Percentiles rank a stretch among this genome's conserved stretches.
phyloP scores from a whole-genome alignment of 2,888 invertebrate genomes.

The Aphidius colemani region DNA sequence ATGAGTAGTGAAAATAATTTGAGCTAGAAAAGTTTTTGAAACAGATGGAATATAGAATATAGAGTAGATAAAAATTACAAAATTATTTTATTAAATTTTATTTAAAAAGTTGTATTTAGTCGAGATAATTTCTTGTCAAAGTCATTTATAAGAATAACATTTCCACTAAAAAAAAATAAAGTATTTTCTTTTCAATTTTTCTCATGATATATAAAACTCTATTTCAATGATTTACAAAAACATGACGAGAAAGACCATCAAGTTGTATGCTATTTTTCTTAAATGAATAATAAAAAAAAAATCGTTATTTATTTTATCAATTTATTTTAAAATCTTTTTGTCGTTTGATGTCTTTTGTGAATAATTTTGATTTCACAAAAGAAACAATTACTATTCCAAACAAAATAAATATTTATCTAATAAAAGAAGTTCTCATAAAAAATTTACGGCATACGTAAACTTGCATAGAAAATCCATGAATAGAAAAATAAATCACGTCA shows the following conservation, averaged over 20 bases:
- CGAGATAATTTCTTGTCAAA: no score
- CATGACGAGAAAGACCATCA: not conserved
- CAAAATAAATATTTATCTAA: not conserved
- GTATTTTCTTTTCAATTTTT: no score
- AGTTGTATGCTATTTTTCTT: no score
- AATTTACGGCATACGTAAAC: conserved; percentile 28
- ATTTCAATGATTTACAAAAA: no score
- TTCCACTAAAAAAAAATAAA: no score
- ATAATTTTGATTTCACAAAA: not conserved
- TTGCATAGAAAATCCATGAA: conserved; percentile 37
- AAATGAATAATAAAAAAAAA: no score
- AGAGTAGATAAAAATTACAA: not conserved
- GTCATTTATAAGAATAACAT: no score
- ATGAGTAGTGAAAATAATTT: not conserved
- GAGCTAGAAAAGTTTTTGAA: not conserved
- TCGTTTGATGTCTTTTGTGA: not conserved
- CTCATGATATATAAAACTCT: no score
- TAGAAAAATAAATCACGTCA: conserved; percentile 40
- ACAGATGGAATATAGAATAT: not conserved
- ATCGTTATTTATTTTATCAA: no score
- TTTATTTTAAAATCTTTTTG: not conserved
- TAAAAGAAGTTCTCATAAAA: conserved; percentile 29
- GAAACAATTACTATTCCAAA: no score
- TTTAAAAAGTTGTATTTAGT: no score
- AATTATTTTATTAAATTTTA: no score